Percentiles rank a stretch among this genome's conserved stretches.
Conservation (phyloP, 2,888 invertebrate genomes). For the Folsomia manolachei region DNA sequence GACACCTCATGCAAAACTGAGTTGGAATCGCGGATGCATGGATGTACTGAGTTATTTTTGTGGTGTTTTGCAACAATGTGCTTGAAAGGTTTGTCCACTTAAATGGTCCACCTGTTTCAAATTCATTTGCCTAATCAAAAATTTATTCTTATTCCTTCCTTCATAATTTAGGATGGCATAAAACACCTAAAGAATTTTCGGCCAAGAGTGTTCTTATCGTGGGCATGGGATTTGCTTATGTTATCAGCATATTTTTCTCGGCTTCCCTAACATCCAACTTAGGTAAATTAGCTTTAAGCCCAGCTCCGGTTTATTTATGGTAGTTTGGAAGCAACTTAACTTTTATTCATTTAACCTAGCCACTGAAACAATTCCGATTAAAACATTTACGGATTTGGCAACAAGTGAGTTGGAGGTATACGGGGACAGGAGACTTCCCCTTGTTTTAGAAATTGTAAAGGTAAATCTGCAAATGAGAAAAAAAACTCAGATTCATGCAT, state of each 20-base stretch:
- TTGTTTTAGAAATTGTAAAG: conserved; percentile 17
- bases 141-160: too few species aligned
- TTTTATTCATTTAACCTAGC: conserved; percentile 25
- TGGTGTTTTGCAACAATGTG: neutral
- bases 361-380: conserved; percentile 29
- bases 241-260: neutral
- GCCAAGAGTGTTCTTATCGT: neutral
- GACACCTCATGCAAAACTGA: too few species aligned
- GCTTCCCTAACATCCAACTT: neutral
- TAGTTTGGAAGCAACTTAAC: too few species aligned
- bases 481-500: too few species aligned
- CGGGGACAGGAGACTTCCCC: conserved; percentile 29
- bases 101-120: too few species aligned
- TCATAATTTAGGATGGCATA: conserved; percentile 13
- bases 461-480: conserved; percentile 22
- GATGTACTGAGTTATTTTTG: neutral
- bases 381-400: conserved; percentile 25
- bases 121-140: too few species aligned
- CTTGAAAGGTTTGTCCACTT: neutral
- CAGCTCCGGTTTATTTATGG: too few species aligned
- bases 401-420: conserved; percentile 20
- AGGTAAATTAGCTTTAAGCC: too few species aligned
- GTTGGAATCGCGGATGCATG: neutral
- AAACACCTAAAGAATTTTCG: neutral
- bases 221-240: neutral